A percentile compares a stretch with the other conserved stretches of the same genome.
Conservation (phyloP, 2,113 vertebrate species). For the Origma solitaria region DNA sequence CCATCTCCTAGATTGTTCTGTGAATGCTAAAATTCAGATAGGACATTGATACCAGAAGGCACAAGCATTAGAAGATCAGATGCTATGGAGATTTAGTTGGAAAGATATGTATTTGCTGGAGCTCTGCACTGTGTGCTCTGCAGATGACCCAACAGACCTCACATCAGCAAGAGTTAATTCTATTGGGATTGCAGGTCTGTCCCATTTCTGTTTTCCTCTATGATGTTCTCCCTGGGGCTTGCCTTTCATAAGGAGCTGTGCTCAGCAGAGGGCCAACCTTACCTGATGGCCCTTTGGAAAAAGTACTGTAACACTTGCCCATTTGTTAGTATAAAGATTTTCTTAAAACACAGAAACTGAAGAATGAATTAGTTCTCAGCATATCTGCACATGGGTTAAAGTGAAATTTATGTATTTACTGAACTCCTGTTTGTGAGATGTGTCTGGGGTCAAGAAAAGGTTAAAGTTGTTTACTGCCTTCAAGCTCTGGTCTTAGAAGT, state of each 20-base stretch:
- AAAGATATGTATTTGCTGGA: neutral
- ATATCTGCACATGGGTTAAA: neutral
- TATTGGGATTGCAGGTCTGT: neutral
- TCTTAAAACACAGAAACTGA: neutral
- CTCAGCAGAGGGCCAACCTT: neutral
- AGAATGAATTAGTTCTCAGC: neutral
- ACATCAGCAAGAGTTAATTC: neutral
- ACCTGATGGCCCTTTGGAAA: neutral
- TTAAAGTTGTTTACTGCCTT: conserved; percentile 39
- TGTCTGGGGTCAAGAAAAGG: conserved; percentile 16
- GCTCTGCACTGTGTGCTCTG: neutral
- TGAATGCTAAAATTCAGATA: neutral
- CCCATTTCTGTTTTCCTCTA: neutral
- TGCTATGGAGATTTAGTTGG: neutral
- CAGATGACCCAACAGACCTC: neutral
- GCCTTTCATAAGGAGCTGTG: neutral
- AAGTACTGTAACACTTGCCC: neutral
- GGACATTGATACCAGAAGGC: neutral
- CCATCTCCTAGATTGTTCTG: neutral
- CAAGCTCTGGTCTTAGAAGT: conserved; percentile 3
- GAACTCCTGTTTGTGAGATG: neutral
- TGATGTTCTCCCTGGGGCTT: neutral
- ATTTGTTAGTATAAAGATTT: neutral
- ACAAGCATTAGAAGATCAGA: neutral
- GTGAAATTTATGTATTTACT: neutral